phyloP scores from a whole-genome alignment of 2,113 vertebrate genomes.

The Strix aluco region DNA sequence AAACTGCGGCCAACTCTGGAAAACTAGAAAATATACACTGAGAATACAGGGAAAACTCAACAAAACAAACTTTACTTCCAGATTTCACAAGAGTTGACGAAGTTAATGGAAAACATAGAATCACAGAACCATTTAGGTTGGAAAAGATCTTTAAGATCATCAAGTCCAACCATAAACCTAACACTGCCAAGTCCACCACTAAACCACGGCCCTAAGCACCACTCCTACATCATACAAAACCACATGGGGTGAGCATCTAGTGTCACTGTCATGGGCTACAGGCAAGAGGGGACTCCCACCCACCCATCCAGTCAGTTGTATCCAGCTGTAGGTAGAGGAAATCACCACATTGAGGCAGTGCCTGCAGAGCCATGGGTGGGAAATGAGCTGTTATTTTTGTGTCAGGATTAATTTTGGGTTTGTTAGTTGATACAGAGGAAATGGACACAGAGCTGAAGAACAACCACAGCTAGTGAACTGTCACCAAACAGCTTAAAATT shows the following conservation, averaged over 20 bases:
- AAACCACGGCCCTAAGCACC: not conserved
- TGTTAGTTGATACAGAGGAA: not conserved
- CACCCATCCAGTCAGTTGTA: fast-evolving
- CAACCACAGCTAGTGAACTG: not conserved
- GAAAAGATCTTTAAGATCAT: not conserved
- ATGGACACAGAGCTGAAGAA: not conserved
- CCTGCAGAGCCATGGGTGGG: fast-evolving
- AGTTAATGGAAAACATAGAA: not conserved
- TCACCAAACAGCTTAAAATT: not conserved
- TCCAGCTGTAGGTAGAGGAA: not conserved
- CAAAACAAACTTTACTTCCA: not conserved
- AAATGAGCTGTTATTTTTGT: not conserved
- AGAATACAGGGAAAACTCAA: not conserved
- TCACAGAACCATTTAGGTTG: not conserved
- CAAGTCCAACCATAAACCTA: not conserved
- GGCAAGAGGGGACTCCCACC: not conserved
- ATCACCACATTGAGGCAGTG: not conserved
- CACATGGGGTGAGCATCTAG: not conserved
- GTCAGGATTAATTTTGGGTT: not conserved
- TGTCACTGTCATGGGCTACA: not conserved
- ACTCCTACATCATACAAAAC: not conserved
- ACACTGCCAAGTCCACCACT: not conserved
- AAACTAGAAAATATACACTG: not conserved
- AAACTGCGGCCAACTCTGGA: not conserved
- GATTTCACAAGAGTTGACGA: not conserved